Base-by-base conservation (phyloP, 2,888 invertebrate genomes). In the Actias luna region DNA sequence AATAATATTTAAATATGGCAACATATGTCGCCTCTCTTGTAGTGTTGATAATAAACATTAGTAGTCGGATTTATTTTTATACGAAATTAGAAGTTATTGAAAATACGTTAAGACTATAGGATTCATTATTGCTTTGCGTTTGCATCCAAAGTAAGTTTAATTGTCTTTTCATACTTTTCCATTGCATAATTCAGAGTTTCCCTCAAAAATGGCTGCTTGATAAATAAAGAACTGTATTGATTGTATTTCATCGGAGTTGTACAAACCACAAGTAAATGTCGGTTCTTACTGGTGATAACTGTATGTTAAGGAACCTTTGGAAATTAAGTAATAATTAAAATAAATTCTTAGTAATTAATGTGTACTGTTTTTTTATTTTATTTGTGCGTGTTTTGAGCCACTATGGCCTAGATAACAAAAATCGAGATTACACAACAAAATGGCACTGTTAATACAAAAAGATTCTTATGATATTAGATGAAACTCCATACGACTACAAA, bases 281-380 rank as follows among this genome's bases (percentile, higher is more conserved):
- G 62, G 65, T 67, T 65, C 66, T 68, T 81, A 80, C 78, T 76
- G 74, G 83, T 80, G 79, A 80, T 79, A 78, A 71, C 72, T 78
- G 76, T 79, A 78, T 70, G 74, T 74, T 73, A 70, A 80, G 80
- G 78, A 76, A 83, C 80, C 83, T 80, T 82, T 78, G 69, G 76
- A 75, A 72, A 77, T 80, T 83, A 85, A 86, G 84, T 72, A 72
- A 83, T 82, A 80, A 79, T 77, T 78, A 76, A 80, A 84, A 72
- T 83, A 85, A 87, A 83, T 76, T 83, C 85, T 87, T 89, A 85
- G 80, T 88, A 87, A 84, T 83, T 83, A 85, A 80, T 71, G 68
- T 65, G 72, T 62, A 65, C 66, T 65, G 68, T 72, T 81, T 86
- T n/a, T n/a, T 84, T 80, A 81, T 83, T 84, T 76, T 67, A 70